phyloP scores from a whole-genome alignment of 2,888 invertebrate genomes.

The Scaptomyza cyrtandrae region DNA sequence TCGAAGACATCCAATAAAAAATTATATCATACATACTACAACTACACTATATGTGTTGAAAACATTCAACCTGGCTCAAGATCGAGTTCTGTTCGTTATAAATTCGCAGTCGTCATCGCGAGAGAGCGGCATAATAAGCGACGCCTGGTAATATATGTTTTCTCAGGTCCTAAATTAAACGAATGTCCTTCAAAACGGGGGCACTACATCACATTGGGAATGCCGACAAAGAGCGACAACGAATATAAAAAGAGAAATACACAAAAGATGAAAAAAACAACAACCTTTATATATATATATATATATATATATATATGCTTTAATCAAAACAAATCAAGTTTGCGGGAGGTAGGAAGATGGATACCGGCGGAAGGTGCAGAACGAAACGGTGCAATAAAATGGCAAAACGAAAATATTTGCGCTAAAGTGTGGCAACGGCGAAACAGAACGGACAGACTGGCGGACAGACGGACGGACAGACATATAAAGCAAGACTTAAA shows the following conservation, averaged over 20 bases:
- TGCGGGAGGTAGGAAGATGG: constrained; percentile 4
- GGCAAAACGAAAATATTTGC: constrained; percentile 45
- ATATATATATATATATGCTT: constrained; percentile 24
- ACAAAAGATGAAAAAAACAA: constrained; percentile 3
- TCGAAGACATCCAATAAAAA: neutral
- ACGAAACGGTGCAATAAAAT: constrained; percentile 42
- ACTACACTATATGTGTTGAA: neutral
- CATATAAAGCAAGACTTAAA: constrained; percentile 21
- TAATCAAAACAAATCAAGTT: constrained; percentile 76
- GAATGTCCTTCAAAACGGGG: constrained; percentile 70
- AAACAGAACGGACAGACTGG: constrained; percentile 2
- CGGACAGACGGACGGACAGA: constrained; percentile 3
- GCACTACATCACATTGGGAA: constrained; percentile 44
- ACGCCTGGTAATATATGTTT: constrained; percentile 70
- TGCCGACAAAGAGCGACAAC: constrained; percentile 42
- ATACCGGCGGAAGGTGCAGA: constrained; percentile 11
- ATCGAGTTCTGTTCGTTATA: neutral
- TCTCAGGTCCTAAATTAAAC: constrained; percentile 75
- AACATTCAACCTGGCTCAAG: constrained; percentile 2
- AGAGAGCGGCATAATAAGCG: constrained; percentile 50
- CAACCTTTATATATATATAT: no score
- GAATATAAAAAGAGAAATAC: constrained; percentile 16
- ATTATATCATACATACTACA: neutral
- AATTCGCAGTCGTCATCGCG: constrained; percentile 12
- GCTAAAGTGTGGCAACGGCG: constrained; percentile 60